Conservation (phyloP, 1,140 invertebrate species). For the Pseudomyrmex sp. region DNA sequence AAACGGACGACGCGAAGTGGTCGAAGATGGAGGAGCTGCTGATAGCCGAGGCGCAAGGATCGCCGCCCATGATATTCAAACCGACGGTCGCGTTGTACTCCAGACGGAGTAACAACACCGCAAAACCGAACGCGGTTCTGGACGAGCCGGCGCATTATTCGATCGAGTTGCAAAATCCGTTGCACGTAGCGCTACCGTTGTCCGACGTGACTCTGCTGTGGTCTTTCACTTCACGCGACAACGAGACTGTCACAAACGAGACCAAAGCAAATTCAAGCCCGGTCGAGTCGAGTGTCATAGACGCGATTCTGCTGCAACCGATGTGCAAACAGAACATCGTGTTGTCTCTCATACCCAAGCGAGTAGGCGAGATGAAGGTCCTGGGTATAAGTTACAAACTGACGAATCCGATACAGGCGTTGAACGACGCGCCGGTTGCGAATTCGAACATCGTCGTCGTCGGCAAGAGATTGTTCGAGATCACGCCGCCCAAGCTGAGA, state of each 20-base stretch:
- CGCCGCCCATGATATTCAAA: constrained; percentile 91
- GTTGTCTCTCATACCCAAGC: constrained; percentile 77
- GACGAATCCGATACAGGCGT: constrained; percentile 77
- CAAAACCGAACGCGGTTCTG: constrained; percentile 89
- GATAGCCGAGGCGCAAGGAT: constrained; percentile 89
- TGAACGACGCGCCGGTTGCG: constrained; percentile 75
- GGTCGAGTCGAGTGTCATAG: constrained; percentile 82
- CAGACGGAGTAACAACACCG: constrained; percentile 88
- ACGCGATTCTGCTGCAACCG: constrained; percentile 81
- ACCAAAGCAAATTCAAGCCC: constrained; percentile 73
- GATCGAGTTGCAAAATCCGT: constrained; percentile 91
- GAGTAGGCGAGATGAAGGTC: constrained; percentile 79
- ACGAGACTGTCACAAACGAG: constrained; percentile 81
- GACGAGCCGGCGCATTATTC: constrained; percentile 93
- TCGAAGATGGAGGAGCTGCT: constrained; percentile 92
- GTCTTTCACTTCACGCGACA: constrained; percentile 87
- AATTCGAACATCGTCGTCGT: constrained; percentile 83
- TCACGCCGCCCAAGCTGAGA: constrained; percentile 83
- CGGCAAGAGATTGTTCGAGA: constrained; percentile 88
- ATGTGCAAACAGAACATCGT: constrained; percentile 81
- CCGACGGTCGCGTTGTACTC: constrained; percentile 90
- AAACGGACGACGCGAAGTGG: constrained; percentile 86
- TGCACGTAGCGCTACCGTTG: constrained; percentile 91
- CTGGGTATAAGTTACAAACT: constrained; percentile 80
- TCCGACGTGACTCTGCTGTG: constrained; percentile 92